Base-by-base conservation (phyloP, 1,140 invertebrate genomes). In the Pygmarrhopalites habei region DNA sequence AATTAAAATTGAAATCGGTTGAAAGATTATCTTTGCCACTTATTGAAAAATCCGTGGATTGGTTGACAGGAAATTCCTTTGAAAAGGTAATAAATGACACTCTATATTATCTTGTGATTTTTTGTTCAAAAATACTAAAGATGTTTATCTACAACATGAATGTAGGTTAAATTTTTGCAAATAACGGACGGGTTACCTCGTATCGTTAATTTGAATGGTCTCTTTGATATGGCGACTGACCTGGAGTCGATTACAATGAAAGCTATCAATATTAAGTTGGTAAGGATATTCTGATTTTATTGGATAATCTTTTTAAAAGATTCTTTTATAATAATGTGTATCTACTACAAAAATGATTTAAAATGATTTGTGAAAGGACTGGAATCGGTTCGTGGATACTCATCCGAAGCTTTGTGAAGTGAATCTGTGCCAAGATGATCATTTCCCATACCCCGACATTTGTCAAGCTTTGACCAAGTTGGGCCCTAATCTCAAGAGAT, bases 261-360 rank as follows among this genome's bases (percentile, higher is more conserved):
- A 58, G 56, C 62, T 5, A 58, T 64, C 46, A 64, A 64, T 29
- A 47, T 64, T 12, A 58, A 52, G 52, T 21, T 64, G 43, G 62
- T 64, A 52, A 30, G 29, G 26, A 19, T 12, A 41, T 41, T 41
- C 39, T 12, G n/a, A 41, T 12, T 41, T 41, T 41, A 12, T n/a
- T 12, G n/a, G 39, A 41, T 12, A 12, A 41, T n/a, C n/a, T 41
- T n/a, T 41, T 41, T 12, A 12, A 12, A 12, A n/a, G 12, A 12
- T 12, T 41, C 12, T 41, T 41, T 12, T 41, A 12, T 41, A 12
- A 12, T 12, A n/a, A n/a, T 41, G 39, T 12, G 7, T 10, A 7
- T 7, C 7, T 39, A 39, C 35, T 39, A 39, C 35, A 39, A 39
- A 39, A 39, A 39, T 39, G 17, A n/a, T n/a, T n/a, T n/a, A n/a